Evolutionary conservation across 2,888 invertebrate species (phyloP).

Genomic region (Apamea crenata): DNA sequence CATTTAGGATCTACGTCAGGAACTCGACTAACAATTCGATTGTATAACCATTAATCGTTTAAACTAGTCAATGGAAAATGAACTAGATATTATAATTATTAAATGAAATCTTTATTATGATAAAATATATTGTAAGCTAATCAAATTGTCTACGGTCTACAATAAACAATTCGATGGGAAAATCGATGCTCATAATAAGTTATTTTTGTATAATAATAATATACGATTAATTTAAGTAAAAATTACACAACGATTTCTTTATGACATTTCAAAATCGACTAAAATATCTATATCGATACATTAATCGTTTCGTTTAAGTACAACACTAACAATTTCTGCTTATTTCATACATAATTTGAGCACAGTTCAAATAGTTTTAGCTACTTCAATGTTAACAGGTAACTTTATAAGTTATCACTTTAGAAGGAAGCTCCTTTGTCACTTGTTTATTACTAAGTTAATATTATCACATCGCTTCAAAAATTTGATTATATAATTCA

Average conservation of each 20-base stretch:
- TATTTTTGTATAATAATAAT: slow-evolving; percentile 21
- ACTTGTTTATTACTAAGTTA: slow-evolving; percentile 52
- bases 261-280: slow-evolving; percentile 63
- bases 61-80: slow-evolving; percentile 52
- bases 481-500: slow-evolving; percentile 33
- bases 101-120: slow-evolving; percentile 14
- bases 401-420: slow-evolving; percentile 52
- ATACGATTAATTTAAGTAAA: slow-evolving; percentile 57
- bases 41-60: slow-evolving; percentile 49
- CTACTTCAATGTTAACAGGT: slow-evolving; percentile 44
- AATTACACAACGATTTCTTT: slow-evolving; percentile 40
- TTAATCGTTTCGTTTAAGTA: slow-evolving; percentile 65
- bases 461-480: slow-evolving; percentile 64
- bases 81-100: slow-evolving; percentile 40
- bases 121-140: slow-evolving; percentile 39
- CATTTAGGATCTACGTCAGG: slow-evolving; percentile 69
- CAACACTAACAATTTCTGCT: slow-evolving; percentile 56
- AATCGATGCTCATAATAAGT: slow-evolving; percentile 43
- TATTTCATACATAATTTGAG: slow-evolving; percentile 62
- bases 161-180: slow-evolving; percentile 52
- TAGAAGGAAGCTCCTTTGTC: slow-evolving; percentile 41
- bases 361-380: slow-evolving; percentile 54
- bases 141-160: slow-evolving; percentile 45
- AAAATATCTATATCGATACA: slow-evolving; percentile 61
- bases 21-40: slow-evolving; percentile 68